A percentile compares a stretch with the other conserved stretches of the same genome.
Conservation (phyloP, 1,140 invertebrate genomes). For the Camponotus vicinus region DNA sequence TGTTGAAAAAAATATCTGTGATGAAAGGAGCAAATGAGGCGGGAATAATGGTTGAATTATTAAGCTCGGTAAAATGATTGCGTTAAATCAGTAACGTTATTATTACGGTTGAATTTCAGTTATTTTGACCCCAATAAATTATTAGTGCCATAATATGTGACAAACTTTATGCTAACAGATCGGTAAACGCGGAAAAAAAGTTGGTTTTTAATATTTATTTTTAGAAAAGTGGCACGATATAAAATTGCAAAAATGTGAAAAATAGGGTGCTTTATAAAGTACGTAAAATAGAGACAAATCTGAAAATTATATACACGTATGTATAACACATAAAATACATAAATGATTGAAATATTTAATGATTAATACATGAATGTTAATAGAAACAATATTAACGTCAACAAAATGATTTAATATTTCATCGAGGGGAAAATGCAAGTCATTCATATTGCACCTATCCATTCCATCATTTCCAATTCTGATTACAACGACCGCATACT, state of each 20-base stretch:
- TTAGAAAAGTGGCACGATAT: not conserved
- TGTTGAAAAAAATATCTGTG: constrained; percentile 3
- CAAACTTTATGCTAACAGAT: constrained; percentile 7
- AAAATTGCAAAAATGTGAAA: not conserved
- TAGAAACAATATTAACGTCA: not conserved
- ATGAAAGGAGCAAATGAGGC: constrained; percentile 33
- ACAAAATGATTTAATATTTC: constrained; percentile 36
- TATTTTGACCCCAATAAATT: constrained; percentile 17
- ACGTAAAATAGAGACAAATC: not conserved
- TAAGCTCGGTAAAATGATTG: constrained; percentile 13
- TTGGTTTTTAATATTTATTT: not conserved
- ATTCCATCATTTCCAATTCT: constrained; percentile 58
- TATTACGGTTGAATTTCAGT: constrained; percentile 19
- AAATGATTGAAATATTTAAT: not conserved
- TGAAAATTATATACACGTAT: not conserved
- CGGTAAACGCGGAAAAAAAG: too few relatives aligned
- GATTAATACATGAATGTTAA: not conserved
- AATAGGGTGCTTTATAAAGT: not conserved
- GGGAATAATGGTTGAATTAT: constrained; percentile 15
- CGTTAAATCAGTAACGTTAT: not conserved
- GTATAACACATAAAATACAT: not conserved
- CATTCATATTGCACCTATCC: constrained; percentile 39
- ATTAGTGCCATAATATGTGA: not conserved
- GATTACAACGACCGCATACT: constrained; percentile 36
- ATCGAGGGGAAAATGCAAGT: not conserved